phyloP scores from a whole-genome alignment of 2,797 vertebrate genomes.

The Danionella dracula region DNA sequence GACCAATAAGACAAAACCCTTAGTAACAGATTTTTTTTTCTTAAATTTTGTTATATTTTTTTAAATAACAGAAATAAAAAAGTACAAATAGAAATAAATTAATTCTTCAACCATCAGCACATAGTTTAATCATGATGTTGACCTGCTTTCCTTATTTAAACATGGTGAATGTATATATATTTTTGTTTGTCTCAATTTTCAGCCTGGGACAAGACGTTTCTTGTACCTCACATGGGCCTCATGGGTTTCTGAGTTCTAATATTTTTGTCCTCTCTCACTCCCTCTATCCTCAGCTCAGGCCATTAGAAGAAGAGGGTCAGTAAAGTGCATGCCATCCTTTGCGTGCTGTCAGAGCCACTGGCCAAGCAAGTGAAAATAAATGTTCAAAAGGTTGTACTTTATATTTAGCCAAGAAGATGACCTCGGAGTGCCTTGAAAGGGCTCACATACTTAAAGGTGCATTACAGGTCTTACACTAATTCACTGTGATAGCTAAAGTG shows the following conservation, averaged over 20 bases:
- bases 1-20: neutral
- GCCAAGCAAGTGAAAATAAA: slow-evolving; percentile 65
- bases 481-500: slow-evolving; percentile 90
- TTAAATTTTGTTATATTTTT: too few relatives aligned
- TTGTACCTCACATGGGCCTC: slow-evolving; percentile 17
- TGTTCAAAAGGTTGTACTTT: slow-evolving; percentile 68
- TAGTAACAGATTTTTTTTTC: too few relatives aligned
- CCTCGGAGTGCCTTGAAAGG: slow-evolving; percentile 80
- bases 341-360: slow-evolving; percentile 56
- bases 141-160: neutral
- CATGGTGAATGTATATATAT: slow-evolving; percentile 3
- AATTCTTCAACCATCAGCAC: neutral
- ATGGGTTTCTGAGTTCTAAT: slow-evolving; percentile 10
- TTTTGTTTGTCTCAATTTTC: neutral
- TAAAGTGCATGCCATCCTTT: slow-evolving; percentile 41
- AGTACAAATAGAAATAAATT: too few relatives aligned
- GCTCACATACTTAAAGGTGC: slow-evolving; percentile 82
- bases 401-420: slow-evolving; percentile 69
- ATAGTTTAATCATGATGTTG: neutral
- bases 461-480: slow-evolving; percentile 88
- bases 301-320: slow-evolving; percentile 34
- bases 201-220: slow-evolving; percentile 1
- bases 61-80: too few relatives aligned
- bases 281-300: slow-evolving; percentile 12
- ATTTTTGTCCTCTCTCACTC: neutral